Conservation (phyloP, 2,888 invertebrate species). For the Epistrophe eligans region DNA sequence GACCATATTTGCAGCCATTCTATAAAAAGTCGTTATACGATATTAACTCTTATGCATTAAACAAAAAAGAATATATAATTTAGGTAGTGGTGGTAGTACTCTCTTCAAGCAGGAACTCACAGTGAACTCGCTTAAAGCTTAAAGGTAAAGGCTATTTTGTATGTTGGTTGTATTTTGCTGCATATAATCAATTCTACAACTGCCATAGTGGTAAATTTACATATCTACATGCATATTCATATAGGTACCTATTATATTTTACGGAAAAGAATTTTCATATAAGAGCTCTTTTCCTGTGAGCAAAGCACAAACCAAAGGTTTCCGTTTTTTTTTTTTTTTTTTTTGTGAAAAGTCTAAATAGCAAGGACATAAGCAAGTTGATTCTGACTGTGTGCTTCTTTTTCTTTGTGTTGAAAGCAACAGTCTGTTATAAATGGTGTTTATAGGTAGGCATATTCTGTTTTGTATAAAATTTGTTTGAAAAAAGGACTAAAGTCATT, state of each 20-base stretch:
- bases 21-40: background rate
- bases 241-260: background rate
- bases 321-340: background rate
- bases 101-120: background rate
- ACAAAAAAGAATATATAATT: no score
- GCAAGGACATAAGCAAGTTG: conserved; percentile 61
- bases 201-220: background rate
- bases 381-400: conserved; percentile 36
- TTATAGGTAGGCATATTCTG: background rate
- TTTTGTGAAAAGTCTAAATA: conserved; percentile 11
- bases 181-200: conserved; percentile 3
- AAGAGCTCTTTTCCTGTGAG: conserved; percentile 9
- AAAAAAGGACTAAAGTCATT: background rate
- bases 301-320: conserved; percentile 25
- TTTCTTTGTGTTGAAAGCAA: conserved; percentile 32
- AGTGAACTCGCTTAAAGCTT: conserved; percentile 6
- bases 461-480: background rate
- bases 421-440: conserved; percentile 39
- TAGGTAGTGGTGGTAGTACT: background rate
- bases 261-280: conserved; percentile 39
- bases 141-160: background rate
- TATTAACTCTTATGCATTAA: background rate
- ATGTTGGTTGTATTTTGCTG: background rate
- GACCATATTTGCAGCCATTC: background rate
- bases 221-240: background rate